Evolutionary conservation across 2,113 vertebrate genomes (phyloP).

Genomic region (Gila orcuttii): DNA sequence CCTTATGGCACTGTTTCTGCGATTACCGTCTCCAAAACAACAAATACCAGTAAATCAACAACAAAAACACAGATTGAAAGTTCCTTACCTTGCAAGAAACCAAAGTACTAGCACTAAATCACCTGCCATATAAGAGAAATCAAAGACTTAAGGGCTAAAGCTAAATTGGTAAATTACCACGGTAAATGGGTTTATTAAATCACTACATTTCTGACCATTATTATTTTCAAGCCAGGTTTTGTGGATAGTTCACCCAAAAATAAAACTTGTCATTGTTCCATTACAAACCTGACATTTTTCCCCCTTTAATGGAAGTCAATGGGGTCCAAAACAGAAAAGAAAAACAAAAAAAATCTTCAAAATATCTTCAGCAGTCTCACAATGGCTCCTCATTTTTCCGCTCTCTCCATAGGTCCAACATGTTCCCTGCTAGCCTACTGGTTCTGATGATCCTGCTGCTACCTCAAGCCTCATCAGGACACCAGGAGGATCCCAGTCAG

Average conservation of each 20-base stretch:
- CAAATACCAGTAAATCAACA: conserved; percentile 41
- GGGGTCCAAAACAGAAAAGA: background rate
- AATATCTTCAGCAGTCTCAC: background rate
- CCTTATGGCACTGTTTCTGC: conserved; percentile 44
- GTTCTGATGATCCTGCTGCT: conserved; percentile 82
- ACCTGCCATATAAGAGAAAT: background rate
- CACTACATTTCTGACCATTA: background rate
- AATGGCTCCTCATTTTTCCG: background rate
- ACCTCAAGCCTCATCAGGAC: conserved; percentile 77
- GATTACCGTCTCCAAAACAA: conserved; percentile 42
- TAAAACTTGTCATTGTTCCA: background rate
- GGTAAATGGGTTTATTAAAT: background rate
- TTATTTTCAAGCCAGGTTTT: background rate
- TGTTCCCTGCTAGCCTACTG: conserved; percentile 84
- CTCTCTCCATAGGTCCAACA: conserved; percentile 74
- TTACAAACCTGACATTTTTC: background rate
- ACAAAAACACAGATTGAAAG: conserved; percentile 22
- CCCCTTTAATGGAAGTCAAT: background rate
- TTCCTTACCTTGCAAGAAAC: background rate
- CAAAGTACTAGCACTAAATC: conserved; percentile 15
- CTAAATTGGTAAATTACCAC: background rate
- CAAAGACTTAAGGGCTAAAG: background rate
- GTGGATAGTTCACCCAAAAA: background rate
- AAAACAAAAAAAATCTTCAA: background rate
- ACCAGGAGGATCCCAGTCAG: conserved; percentile 70